Conservation (phyloP, 2,797 vertebrate genomes). For the Sebastes baramenuke region DNA sequence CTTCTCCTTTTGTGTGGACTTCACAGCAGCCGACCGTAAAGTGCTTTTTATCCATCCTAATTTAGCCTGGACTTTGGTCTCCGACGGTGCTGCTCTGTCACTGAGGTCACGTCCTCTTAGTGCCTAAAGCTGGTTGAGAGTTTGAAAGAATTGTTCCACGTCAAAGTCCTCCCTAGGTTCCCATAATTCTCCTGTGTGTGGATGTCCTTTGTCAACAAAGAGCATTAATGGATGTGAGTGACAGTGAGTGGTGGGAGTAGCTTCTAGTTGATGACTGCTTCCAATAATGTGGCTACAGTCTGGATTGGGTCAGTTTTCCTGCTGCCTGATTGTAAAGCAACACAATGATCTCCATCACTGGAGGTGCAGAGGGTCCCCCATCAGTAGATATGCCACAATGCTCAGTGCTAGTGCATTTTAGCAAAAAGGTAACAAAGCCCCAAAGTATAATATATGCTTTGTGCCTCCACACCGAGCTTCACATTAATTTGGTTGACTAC, state of each 20-base stretch:
- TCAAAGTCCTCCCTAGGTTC: neutral
- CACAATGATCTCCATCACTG: slow-evolving; percentile 16
- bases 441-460: slow-evolving; percentile 17
- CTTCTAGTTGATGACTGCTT: slow-evolving; percentile 5
- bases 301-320: slow-evolving; percentile 15
- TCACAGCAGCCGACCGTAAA: slow-evolving; percentile 10
- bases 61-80: slow-evolving; percentile 17
- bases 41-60: slow-evolving; percentile 25
- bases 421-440: slow-evolving; percentile 1
- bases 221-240: neutral
- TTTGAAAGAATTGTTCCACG: neutral
- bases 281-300: slow-evolving; percentile 8
- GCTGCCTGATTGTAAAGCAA: slow-evolving; percentile 20
- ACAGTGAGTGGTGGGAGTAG: neutral
- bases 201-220: neutral
- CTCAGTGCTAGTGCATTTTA: slow-evolving; percentile 1
- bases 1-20: slow-evolving; percentile 12
- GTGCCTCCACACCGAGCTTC: neutral
- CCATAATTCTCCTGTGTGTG: neutral
- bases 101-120: neutral
- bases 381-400: slow-evolving; percentile 2
- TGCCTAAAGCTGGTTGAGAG: neutral
- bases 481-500: neutral
- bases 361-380: neutral
- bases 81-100: neutral